Evolutionary conservation across 2,113 vertebrate genomes (phyloP), one percentile per base, ranked within the genome.

Genomic region (Erythrocercus mccallii): DNA sequence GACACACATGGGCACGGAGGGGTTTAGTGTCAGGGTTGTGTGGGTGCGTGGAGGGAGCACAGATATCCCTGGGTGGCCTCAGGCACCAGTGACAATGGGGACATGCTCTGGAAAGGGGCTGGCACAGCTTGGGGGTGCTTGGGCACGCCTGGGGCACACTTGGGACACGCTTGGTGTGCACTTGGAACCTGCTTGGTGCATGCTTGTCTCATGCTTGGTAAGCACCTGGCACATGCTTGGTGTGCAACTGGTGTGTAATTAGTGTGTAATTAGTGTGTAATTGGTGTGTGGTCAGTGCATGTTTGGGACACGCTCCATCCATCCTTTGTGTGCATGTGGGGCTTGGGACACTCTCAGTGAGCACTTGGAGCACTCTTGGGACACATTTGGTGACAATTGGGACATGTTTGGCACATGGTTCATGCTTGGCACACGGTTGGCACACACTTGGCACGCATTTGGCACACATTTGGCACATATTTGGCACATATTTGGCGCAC

Each of bases 1-100:
- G 2, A 3, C 15, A 4, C 2, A 0, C 0, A 0, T 22, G 66
- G 33, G 12, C 38, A 11, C 0, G 15, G 38, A 65, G 48, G 16
- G 15, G 13, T 66, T n/a, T 1, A 2, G 35, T 23, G 38, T 3
- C 28, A 6, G 62, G 5, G 2, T 5, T 1, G 0, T 3, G 30
- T 13, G 53, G 40, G 78, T 7, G 25, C 0, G 0, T 1, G 6
- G 37, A 62, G 44, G 25, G 18, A 15, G 48, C 27, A 17, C 51
- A 8, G 51, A 4, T 35, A 30, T 3, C 5, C 30, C 44, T 18
- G 28, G 4, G 88, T 44, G 30, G 24, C 70, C 45, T 71, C 48
- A 19, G 11, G 11, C 35, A 51, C 8, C 9, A 1, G 18, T 6
- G 44, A 23, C 48, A 20, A 1, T 0, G 12, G 5, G 61, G 47